phyloP scores from a whole-genome alignment of 2,888 invertebrate genomes.

The Hymenopus coronatus region DNA sequence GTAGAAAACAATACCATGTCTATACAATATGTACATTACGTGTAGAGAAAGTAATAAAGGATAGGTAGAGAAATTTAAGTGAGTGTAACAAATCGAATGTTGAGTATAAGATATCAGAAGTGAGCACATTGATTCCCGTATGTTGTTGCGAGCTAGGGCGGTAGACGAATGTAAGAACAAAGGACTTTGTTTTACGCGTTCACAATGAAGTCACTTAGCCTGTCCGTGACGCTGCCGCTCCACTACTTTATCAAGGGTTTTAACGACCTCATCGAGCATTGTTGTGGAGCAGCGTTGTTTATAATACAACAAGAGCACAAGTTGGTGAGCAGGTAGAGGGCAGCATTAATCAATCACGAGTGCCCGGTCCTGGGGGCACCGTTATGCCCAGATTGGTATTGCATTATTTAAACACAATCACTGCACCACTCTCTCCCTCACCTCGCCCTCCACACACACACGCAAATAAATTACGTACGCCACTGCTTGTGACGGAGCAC shows the following conservation, averaged over 20 bases:
- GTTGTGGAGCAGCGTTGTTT: background rate
- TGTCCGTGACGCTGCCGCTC: background rate
- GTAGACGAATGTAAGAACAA: background rate
- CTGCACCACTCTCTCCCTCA: conserved; percentile 3
- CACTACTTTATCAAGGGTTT: background rate
- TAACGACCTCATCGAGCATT: background rate
- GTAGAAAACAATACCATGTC: no score
- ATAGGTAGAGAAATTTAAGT: no score
- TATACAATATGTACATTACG: no score
- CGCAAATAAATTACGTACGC: background rate
- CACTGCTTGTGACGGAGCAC: background rate
- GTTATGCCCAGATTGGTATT: conserved; percentile 31
- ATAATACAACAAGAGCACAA: background rate
- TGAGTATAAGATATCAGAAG: no score
- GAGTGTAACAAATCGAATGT: no score
- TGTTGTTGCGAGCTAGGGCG: no score
- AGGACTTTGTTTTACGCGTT: background rate
- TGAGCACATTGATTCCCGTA: no score
- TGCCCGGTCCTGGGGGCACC: conserved; percentile 17
- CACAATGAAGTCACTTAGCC: background rate
- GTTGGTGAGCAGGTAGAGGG: background rate
- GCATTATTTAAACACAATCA: conserved; percentile 33
- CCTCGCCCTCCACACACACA: background rate
- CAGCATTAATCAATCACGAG: conserved; percentile 13
- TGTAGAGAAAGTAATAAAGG: no score